Conservation (phyloP, 2,888 invertebrate genomes). For the Lasioglossum zephyrum region DNA sequence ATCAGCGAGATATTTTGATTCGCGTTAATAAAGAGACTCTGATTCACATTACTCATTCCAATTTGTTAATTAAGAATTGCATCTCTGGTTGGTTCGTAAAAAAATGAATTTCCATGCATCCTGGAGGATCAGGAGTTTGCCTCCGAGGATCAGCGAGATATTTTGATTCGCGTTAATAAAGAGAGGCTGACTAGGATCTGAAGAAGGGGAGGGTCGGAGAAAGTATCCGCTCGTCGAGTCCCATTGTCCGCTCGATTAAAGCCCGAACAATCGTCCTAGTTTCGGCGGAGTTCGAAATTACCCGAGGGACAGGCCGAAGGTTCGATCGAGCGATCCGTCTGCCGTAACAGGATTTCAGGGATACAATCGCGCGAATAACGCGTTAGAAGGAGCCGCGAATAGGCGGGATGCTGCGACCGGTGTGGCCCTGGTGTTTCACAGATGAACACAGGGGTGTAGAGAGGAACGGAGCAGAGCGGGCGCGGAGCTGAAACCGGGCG, state of each 20-base stretch:
- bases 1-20: neutral
- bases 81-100: neutral
- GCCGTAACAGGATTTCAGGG: constrained; percentile 30
- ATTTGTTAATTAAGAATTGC: neutral
- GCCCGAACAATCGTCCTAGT: constrained; percentile 8
- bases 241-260: constrained; percentile 7
- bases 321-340: constrained; percentile 7
- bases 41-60: too few relatives aligned
- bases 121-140: neutral
- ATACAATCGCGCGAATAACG: constrained; percentile 56
- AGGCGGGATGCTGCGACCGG: constrained; percentile 59
- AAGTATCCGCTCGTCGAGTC: constrained; percentile 1
- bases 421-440: constrained; percentile 66
- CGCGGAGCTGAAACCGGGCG: constrained; percentile 70
- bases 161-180: neutral
- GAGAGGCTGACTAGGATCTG: neutral
- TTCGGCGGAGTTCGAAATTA: constrained; percentile 5
- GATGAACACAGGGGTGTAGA: constrained; percentile 61
- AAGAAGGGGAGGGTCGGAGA: neutral
- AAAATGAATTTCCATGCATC: neutral
- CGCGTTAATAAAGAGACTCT: neutral
- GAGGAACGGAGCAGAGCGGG: neutral
- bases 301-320: neutral
- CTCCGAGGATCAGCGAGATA: neutral
- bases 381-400: constrained; percentile 64